Conservation (phyloP, 2,113 vertebrate genomes). For the Terrapene triunguis region DNA sequence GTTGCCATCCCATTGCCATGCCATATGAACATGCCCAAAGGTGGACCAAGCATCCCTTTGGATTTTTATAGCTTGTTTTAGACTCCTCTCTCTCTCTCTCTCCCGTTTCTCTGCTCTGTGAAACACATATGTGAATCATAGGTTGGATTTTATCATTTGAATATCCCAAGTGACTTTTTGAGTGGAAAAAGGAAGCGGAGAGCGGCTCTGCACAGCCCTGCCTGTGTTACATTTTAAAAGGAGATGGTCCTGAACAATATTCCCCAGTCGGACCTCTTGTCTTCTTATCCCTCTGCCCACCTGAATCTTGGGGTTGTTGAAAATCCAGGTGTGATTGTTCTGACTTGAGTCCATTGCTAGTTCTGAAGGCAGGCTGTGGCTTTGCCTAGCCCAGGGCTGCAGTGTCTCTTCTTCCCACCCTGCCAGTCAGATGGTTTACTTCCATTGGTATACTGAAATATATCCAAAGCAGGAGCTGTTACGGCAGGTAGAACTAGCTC, state of each 20-base stretch:
- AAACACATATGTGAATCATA: background rate
- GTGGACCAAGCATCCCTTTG: background rate
- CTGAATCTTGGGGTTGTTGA: background rate
- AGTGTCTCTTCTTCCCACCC: background rate
- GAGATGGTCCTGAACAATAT: background rate
- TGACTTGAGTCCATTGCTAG: background rate
- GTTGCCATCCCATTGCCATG: background rate
- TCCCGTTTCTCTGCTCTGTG: background rate
- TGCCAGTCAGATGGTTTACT: background rate
- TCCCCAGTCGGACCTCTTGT: background rate
- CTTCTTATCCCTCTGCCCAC: rapidly evolving
- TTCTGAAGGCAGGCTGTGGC: background rate
- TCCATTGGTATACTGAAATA: background rate
- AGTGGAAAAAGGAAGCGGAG: background rate
- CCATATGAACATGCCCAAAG: background rate
- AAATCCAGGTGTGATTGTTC: background rate
- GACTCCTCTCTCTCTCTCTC: background rate
- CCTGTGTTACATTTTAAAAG: background rate
- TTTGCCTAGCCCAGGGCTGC: background rate
- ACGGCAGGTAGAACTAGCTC: too few relatives aligned
- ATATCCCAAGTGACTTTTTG: background rate
- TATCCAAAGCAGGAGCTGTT: background rate
- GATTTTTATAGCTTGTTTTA: background rate
- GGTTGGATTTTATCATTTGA: background rate
- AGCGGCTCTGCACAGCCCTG: background rate